A percentile compares a stretch with the other conserved stretches of the same genome.
These are phyloP conservation scores for Platycheirus albimanus DNA, from an alignment of 2,888 invertebrate genomes.

Conservation along the genomic window DNA sequence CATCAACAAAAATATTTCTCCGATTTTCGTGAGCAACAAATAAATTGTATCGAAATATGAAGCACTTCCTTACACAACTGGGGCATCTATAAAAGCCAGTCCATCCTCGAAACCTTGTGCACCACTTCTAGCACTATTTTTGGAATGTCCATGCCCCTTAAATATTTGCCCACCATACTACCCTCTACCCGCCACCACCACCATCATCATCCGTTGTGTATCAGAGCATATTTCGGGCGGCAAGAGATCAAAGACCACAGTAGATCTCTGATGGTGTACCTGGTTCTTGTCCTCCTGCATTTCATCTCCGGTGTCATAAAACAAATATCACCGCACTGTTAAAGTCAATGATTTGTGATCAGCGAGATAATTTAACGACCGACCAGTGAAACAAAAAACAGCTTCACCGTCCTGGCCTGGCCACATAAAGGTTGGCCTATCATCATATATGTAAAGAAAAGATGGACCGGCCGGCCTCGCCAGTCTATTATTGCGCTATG, in stretches of 20 bases:
- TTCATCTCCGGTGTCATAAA: slow-evolving; percentile 76
- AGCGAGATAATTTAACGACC: slow-evolving; percentile 75
- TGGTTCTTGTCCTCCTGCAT: slow-evolving; percentile 68
- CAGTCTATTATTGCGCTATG: slow-evolving; percentile 60
- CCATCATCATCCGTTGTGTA: no score
- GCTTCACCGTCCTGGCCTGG: slow-evolving; percentile 17
- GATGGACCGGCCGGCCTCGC: slow-evolving; percentile 24
- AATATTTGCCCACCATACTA: not conserved
- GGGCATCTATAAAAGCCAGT: not conserved
- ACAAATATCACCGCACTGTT: slow-evolving; percentile 76
- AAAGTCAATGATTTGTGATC: slow-evolving; percentile 76
- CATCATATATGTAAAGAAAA: slow-evolving; percentile 12
- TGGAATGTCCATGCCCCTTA: not conserved
- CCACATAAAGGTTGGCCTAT: slow-evolving; percentile 24
- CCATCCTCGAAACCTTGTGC: not conserved
- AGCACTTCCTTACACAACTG: no score
- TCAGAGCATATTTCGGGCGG: slow-evolving; percentile 55
- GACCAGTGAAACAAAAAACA: slow-evolving; percentile 63
- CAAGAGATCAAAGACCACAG: slow-evolving; percentile 65
- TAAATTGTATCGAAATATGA: no score
- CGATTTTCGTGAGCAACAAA: no score
- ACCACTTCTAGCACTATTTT: not conserved
- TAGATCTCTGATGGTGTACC: slow-evolving; percentile 49
- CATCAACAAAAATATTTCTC: no score
- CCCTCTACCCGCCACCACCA: slow-evolving; percentile 4